Percentiles rank a stretch among this genome's conserved stretches.
phyloP scores from a whole-genome alignment of 1,140 invertebrate genomes.

The Conus ventricosus region DNA sequence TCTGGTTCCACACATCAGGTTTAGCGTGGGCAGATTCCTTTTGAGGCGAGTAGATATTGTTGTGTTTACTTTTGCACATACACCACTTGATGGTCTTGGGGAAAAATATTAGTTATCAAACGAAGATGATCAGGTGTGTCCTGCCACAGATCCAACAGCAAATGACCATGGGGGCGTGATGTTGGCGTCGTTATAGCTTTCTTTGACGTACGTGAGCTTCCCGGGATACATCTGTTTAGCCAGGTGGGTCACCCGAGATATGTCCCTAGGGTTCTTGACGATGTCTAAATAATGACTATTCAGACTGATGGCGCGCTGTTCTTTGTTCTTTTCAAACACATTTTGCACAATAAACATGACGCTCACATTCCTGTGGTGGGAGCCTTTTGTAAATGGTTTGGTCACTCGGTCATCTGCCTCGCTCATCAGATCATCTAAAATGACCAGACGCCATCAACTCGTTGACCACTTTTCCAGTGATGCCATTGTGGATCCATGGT shows the following conservation, averaged over 20 bases:
- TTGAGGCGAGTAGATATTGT: too few relatives aligned
- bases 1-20: too few relatives aligned
- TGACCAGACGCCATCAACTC: neutral
- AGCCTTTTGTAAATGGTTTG: neutral
- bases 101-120: neutral
- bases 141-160: neutral
- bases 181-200: neutral
- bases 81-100: too few relatives aligned
- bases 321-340: too few relatives aligned
- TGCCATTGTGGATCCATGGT: too few relatives aligned
- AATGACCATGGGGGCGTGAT: neutral
- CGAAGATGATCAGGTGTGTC: neutral
- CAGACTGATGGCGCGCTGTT: too few relatives aligned
- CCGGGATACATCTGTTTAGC: neutral
- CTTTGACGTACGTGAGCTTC: neutral
- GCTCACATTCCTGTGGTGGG: neutral
- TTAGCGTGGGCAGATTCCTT: too few relatives aligned
- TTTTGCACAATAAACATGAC: neutral
- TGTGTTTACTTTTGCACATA: too few relatives aligned
- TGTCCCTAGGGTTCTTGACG: neutral
- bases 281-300: neutral
- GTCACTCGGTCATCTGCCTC: neutral
- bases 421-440: neutral
- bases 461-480: neutral
- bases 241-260: too few relatives aligned